phyloP scores from a whole-genome alignment of 2,888 invertebrate species.

The Lasioglossum oenotherae region DNA sequence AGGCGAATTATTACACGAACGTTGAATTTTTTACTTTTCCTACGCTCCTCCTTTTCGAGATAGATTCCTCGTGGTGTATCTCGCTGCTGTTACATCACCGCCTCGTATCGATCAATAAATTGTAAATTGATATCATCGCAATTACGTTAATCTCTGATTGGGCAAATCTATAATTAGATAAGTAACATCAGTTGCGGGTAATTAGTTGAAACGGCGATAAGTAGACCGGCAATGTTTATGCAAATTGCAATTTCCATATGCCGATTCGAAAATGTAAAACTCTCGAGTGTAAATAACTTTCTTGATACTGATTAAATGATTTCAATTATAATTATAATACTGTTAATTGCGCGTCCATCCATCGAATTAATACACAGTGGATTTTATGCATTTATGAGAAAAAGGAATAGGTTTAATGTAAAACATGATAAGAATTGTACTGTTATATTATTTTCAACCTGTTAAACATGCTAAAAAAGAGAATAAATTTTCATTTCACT shows the following conservation, averaged over 20 bases:
- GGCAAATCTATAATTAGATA: constrained; percentile 18
- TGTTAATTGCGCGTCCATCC: neutral
- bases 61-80: constrained; percentile 23
- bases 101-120: constrained; percentile 24
- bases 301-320: neutral
- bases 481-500: too few relatives aligned
- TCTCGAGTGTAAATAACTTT: neutral
- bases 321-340: neutral
- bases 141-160: constrained; percentile 25
- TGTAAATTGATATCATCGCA: constrained; percentile 38
- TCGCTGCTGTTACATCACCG: constrained; percentile 35
- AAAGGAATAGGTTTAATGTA: too few relatives aligned
- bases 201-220: constrained; percentile 19
- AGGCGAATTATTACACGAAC: neutral
- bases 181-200: constrained; percentile 1
- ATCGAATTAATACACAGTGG: neutral
- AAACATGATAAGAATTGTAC: too few relatives aligned
- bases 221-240: neutral
- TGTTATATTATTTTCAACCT: too few relatives aligned
- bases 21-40: neutral
- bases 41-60: neutral
- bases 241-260: neutral
- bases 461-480: too few relatives aligned
- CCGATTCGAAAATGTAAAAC: neutral
- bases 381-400: too few relatives aligned